A percentile compares a stretch with the other conserved stretches of the same genome.
These are phyloP conservation scores for Phymorhynchus buccinoides DNA, from an alignment of 1,140 invertebrate species.

Conservation along the genomic window DNA sequence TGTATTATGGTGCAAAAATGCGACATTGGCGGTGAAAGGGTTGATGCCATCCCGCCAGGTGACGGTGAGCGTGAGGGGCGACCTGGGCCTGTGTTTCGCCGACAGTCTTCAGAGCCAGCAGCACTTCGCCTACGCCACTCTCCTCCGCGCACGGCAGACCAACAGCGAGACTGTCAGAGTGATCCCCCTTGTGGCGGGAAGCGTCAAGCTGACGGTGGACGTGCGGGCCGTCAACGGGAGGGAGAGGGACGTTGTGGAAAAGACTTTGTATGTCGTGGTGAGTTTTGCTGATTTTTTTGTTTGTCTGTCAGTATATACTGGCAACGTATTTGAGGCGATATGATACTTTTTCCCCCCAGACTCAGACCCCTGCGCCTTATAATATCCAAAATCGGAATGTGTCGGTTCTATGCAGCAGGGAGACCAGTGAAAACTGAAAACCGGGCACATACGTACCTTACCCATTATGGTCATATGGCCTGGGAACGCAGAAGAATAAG, in stretches of 20 bases:
- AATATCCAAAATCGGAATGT: no score
- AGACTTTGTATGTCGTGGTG: slow-evolving; percentile 5
- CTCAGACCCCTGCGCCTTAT: no score
- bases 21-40: no score
- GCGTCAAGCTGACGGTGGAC: slow-evolving; percentile 35
- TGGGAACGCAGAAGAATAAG: no score
- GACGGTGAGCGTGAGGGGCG: slow-evolving; percentile 18
- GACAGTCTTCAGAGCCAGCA: background rate
- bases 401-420: no score
- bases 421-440: no score
- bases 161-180: slow-evolving; percentile 21
- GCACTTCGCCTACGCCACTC: background rate
- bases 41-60: slow-evolving; percentile 34
- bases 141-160: background rate
- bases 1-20: no score
- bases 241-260: slow-evolving; percentile 10
- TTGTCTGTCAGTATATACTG: no score
- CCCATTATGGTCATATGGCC: no score
- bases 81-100: slow-evolving; percentile 41
- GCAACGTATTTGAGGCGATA: no score
- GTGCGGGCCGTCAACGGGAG: background rate
- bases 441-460: no score
- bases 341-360: no score
- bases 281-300: background rate
- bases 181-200: slow-evolving; percentile 45